Conservation (phyloP, 2,113 vertebrate genomes). For the Protomyctophum bolini region DNA sequence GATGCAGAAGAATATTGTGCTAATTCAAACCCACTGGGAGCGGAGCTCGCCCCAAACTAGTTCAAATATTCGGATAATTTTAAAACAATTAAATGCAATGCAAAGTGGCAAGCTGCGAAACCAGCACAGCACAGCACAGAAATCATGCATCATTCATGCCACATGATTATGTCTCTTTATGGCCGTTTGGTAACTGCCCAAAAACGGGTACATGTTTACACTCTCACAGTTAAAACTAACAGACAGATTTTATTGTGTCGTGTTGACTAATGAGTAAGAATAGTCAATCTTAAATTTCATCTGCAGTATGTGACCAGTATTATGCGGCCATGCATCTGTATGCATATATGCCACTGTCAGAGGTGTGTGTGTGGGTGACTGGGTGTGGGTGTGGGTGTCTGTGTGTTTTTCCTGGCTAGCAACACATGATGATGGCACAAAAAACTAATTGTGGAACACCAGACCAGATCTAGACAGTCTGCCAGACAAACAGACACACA, state of each 20-base stretch:
- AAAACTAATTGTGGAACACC: constrained; percentile 52
- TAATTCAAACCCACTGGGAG: constrained; percentile 60
- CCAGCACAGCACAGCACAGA: not conserved
- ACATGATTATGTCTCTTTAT: not conserved
- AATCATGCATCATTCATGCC: not conserved
- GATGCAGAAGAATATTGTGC: constrained; percentile 56
- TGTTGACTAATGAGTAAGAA: not conserved
- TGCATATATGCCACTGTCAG: no score
- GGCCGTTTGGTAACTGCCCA: not conserved
- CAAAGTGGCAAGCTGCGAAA: not conserved
- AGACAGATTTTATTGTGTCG: constrained; percentile 16
- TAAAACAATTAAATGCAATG: constrained; percentile 11
- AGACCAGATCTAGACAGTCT: not conserved
- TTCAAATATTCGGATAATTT: constrained; percentile 26
- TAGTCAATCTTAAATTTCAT: no score
- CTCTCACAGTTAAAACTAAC: constrained; percentile 9
- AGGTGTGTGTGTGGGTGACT: not conserved
- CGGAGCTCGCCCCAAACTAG: constrained; percentile 42
- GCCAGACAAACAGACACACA: constrained; percentile 8
- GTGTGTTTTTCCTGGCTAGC: constrained; percentile 34
- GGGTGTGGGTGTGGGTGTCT: not conserved
- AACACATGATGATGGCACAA: constrained; percentile 43
- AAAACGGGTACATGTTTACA: not conserved
- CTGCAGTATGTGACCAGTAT: no score
- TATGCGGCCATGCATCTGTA: no score